Evolutionary conservation across 2,888 invertebrate species (phyloP), one percentile per base, ranked within the genome.

Genomic region (Drosophila putrida): DNA sequence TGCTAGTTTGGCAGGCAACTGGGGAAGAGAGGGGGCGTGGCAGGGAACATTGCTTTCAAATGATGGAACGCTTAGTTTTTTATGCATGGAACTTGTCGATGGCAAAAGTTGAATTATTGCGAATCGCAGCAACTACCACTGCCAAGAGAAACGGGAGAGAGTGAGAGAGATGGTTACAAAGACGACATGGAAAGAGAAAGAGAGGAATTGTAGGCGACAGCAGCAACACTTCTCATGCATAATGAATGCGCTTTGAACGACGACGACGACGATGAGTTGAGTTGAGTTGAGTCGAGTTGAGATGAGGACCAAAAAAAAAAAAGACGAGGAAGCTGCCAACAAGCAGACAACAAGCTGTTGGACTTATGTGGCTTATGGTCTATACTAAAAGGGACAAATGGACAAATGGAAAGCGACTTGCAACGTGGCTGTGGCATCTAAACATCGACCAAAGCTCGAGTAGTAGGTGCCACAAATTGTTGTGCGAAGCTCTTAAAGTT

Each of bases 71-170:
- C 71, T 77, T 77, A 71, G 79, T 78, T 77, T 77, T 70, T 78
- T 75, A 75, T 77, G 79, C 77, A 79, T 75, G 69, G 54, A 80
- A 82, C 80, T 81, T 82, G 80, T 81, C 80, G 79, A 80, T 86
- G 80, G 67, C 80, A 78, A 80, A 82, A 81, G 84, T 71, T 82
- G 78, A 82, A 78, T 75, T 83, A 87, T 78, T 71, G 81, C 71
- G 46, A 62, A 55, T 60, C 44, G 60, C 20, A 58, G 47, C 51
- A 27, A 55, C 44, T 11, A 38, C 55, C 35, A 33, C 51, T 15
- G 28, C 13, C 13, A 25, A 20, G 10, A 11, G 28, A 31, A 6
- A 6, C 0, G 31, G 31, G 36, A 35, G 13, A 8, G 28, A 4
- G 33, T 13, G 44, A 0, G 8, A 10, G n/a, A 9, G 28, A 10